phyloP scores from a whole-genome alignment of 2,113 vertebrate genomes.

The Pseudorectes ferrugineus region DNA sequence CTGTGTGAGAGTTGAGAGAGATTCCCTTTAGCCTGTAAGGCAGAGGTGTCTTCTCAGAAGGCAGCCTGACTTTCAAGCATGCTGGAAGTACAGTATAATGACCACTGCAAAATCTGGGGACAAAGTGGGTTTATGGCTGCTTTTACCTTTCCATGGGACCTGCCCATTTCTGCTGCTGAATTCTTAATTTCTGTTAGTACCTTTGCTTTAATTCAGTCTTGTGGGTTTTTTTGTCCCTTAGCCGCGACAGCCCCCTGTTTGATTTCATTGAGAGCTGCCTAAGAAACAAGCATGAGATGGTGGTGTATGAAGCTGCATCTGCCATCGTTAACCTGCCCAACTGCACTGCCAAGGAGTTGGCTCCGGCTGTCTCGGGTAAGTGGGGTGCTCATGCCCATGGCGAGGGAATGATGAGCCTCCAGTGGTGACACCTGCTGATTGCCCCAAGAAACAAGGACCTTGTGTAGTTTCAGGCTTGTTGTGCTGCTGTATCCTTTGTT shows the following conservation, averaged over 20 bases:
- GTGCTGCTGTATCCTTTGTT: neutral
- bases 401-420: accelerated
- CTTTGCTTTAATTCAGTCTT: neutral
- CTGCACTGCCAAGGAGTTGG: conserved; percentile 81
- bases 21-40: neutral
- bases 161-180: neutral
- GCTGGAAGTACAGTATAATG: neutral
- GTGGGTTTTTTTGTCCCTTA: neutral
- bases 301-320: conserved; percentile 82
- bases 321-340: conserved; percentile 78
- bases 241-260: conserved; percentile 78
- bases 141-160: neutral
- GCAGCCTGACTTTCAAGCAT: neutral
- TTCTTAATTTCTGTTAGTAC: neutral
- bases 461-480: neutral
- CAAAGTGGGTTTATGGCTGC: neutral
- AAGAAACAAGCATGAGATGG: conserved; percentile 83
- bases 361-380: conserved; percentile 79
- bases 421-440: neutral
- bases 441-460: neutral
- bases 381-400: accelerated
- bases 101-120: neutral
- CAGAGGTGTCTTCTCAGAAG: neutral
- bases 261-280: conserved; percentile 83
- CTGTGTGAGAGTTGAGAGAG: neutral